Conservation (phyloP, 2,113 vertebrate genomes). For the Taurulus bubalis region DNA sequence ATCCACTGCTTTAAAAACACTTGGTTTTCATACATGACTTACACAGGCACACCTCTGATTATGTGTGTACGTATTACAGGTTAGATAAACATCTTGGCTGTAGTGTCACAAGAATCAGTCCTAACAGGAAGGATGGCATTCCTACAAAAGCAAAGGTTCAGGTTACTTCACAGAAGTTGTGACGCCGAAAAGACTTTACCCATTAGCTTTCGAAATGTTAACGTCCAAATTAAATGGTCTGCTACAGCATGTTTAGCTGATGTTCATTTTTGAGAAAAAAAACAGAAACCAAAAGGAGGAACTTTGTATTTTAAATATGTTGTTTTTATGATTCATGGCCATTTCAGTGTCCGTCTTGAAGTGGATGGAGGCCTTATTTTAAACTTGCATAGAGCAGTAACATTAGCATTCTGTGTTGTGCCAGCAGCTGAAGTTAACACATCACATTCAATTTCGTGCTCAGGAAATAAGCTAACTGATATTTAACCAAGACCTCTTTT, state of each 20-base stretch:
- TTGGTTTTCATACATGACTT: constrained; percentile 5
- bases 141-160: constrained; percentile 22
- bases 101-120: constrained; percentile 5
- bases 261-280: background rate
- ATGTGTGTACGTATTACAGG: background rate
- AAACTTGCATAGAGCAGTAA: background rate
- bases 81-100: constrained; percentile 12
- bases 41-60: background rate
- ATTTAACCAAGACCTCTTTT: background rate
- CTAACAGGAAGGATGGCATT: constrained; percentile 45
- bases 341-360: background rate
- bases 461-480: background rate
- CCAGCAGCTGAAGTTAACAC: background rate
- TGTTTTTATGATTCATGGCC: too few species aligned
- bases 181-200: background rate
- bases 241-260: background rate
- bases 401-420: background rate
- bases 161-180: constrained; percentile 1
- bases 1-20: background rate
- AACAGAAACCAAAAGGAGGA: background rate
- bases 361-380: background rate
- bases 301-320: too few species aligned
- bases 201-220: constrained; percentile 10
- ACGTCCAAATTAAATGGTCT: background rate
- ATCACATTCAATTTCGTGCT: background rate